phyloP scores from a whole-genome alignment of 1,140 invertebrate species.

The Atta texana region DNA sequence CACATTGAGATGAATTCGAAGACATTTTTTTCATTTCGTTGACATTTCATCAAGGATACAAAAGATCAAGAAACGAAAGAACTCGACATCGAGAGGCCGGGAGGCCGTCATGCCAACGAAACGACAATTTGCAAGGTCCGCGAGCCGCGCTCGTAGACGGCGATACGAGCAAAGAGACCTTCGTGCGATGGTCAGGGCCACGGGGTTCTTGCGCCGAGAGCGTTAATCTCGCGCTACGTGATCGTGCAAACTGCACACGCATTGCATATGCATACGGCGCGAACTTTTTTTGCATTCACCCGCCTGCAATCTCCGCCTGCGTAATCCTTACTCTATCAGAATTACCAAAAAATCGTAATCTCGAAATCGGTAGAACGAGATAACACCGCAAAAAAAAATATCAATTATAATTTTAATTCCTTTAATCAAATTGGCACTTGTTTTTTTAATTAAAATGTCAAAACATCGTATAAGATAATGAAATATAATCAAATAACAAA shows the following conservation, averaged over 20 bases:
- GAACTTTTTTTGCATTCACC: slow-evolving; percentile 25
- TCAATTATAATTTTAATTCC: background rate
- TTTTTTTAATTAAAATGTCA: background rate
- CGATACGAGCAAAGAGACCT: slow-evolving; percentile 60
- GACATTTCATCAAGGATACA: background rate
- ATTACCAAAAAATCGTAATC: slow-evolving; percentile 20
- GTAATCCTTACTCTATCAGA: slow-evolving; percentile 16
- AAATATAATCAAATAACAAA: background rate
- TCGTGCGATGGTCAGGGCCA: slow-evolving; percentile 63
- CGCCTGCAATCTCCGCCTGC: slow-evolving; percentile 21
- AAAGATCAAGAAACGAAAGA: slow-evolving; percentile 49
- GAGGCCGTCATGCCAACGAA: slow-evolving; percentile 44
- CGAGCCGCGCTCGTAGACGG: slow-evolving; percentile 54
- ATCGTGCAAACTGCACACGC: slow-evolving; percentile 61
- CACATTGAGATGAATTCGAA: background rate
- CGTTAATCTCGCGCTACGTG: slow-evolving; percentile 65
- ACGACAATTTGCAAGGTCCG: slow-evolving; percentile 63
- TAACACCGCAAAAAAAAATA: background rate
- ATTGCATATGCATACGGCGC: slow-evolving; percentile 39
- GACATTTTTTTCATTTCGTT: background rate
- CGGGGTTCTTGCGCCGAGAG: slow-evolving; percentile 62
- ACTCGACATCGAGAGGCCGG: slow-evolving; percentile 44
- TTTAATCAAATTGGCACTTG: background rate
- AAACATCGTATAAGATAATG: background rate
- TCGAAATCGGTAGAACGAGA: background rate